Evolutionary conservation across 2,888 invertebrate genomes (phyloP), one percentile per base, ranked within the genome.

Genomic region (Sminthurides aquaticus): DNA sequence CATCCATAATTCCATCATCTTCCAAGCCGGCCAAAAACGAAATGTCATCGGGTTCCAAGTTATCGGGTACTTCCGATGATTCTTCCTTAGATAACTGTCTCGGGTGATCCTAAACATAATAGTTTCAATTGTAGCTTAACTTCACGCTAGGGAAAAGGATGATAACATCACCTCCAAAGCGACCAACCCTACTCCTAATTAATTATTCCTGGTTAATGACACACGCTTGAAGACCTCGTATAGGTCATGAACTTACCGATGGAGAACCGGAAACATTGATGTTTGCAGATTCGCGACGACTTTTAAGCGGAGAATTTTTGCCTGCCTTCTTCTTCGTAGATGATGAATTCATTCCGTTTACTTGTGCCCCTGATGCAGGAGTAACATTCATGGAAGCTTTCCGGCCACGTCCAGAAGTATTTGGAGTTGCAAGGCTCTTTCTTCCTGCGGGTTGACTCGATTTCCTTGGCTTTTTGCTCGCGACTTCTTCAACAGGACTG

Each of bases 11-110:
- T 66, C 22, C 60, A 67, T 11, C 25, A 20, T 18, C 24, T 22
- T 59, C 64, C 20, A 59, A 24, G 1, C 52, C 66, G 54, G 62
- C 64, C 15, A 72, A 54, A 26, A 72, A 69, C 20, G 64, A 57
- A n/a, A 68, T 43, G 22, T 69, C 67, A 1, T 72, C 72, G 25
- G 66, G 55, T 29, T 71, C 71, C 22, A 72, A 43, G 26, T 15
- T n/a, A 27, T 63, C 57, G 11, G 57, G 29, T 8, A 55, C 3
- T 22, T 60, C 60, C 2, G 58, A 58, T n/a, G n/a, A n/a, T n/a
- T 34, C 43, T 20, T 62, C 62, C 3, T 55, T 62, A 25, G 62
- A 56, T 2, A 56, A 34, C 20, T 20, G 29, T 56, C 56, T 55
- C 1, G 56, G 34, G 25, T 55, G 60, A 60, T 22, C 29, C 60